A percentile compares a stretch with the other conserved stretches of the same genome.
Conservation (phyloP, 2,888 invertebrate species). For the Notodonta ziczac region DNA sequence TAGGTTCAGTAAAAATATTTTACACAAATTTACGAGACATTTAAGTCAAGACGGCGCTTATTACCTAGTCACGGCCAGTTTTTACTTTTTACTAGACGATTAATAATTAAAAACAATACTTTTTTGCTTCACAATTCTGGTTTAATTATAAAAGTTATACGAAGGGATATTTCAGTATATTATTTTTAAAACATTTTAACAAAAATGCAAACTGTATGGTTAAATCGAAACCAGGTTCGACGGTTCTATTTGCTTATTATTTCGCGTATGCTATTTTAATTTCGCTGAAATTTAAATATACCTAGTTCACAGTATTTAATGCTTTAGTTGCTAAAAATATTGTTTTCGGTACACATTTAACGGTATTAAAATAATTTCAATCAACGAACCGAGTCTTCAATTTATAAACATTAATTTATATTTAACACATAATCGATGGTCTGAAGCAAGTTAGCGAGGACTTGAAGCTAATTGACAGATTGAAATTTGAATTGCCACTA, state of each 20-base stretch:
- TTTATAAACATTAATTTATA: no score
- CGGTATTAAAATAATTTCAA: no score
- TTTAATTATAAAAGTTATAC: conserved; percentile 43
- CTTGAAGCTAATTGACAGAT: no score
- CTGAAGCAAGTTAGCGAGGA: no score
- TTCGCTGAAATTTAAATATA: background rate
- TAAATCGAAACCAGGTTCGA: background rate
- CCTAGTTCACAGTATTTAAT: background rate
- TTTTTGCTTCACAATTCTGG: conserved; percentile 21
- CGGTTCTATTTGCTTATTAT: no score
- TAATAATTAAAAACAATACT: conserved; percentile 38
- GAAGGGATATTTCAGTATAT: conserved; percentile 17
- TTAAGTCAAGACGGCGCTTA: background rate
- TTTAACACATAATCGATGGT: no score
- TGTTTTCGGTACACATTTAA: no score
- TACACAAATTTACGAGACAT: conserved; percentile 21
- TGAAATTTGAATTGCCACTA: no score
- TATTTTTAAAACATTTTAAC: background rate
- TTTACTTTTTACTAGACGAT: conserved; percentile 20
- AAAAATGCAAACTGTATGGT: background rate
- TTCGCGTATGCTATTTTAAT: background rate
- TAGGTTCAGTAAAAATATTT: conserved; percentile 8
- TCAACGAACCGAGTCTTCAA: no score
- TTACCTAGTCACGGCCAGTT: background rate
- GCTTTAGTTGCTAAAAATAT: no score